Evolutionary conservation across 2,888 invertebrate genomes (phyloP).

Genomic region (Polydrusus tereticollis): DNA sequence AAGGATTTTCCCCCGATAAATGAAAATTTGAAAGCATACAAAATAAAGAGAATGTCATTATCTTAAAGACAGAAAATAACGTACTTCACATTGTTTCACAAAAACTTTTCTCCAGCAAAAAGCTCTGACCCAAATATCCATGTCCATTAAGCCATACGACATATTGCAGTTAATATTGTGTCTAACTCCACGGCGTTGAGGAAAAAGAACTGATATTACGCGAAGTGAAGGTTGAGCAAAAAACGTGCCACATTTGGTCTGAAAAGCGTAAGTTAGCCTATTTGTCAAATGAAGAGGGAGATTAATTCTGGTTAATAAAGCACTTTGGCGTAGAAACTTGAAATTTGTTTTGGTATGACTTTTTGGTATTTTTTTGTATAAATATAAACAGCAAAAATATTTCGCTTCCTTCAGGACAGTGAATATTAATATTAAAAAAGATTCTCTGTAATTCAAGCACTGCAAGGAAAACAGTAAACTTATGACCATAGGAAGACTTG

Average conservation of each 20-base stretch:
- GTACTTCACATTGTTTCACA: not conserved
- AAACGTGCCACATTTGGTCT: slow-evolving; percentile 28
- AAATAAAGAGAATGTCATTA: too few relatives aligned
- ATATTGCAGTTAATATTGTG: slow-evolving; percentile 30
- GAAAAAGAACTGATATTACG: slow-evolving; percentile 31
- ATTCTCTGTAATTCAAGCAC: too few relatives aligned
- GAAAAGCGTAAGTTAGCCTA: slow-evolving; percentile 34
- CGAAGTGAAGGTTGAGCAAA: slow-evolving; percentile 11
- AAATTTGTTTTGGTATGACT: slow-evolving; percentile 23
- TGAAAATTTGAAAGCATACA: too few relatives aligned
- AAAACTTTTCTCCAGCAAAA: slow-evolving; percentile 8
- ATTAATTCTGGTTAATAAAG: slow-evolving; percentile 35
- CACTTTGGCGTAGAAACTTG: slow-evolving; percentile 31
- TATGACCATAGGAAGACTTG: too few relatives aligned
- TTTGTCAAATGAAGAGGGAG: slow-evolving; percentile 36
- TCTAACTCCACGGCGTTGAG: not conserved
- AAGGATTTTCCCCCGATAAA: too few relatives aligned
- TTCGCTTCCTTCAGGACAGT: too few relatives aligned
- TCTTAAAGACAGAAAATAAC: too few relatives aligned
- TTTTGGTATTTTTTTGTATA: slow-evolving; percentile 8
- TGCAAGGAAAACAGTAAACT: too few relatives aligned
- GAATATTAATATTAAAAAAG: too few relatives aligned
- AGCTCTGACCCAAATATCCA: slow-evolving; percentile 24
- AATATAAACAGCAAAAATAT: not conserved
- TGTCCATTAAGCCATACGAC: slow-evolving; percentile 14